Evolutionary conservation across 2,888 invertebrate species (phyloP).

Genomic region (Ptychoptera contaminata): DNA sequence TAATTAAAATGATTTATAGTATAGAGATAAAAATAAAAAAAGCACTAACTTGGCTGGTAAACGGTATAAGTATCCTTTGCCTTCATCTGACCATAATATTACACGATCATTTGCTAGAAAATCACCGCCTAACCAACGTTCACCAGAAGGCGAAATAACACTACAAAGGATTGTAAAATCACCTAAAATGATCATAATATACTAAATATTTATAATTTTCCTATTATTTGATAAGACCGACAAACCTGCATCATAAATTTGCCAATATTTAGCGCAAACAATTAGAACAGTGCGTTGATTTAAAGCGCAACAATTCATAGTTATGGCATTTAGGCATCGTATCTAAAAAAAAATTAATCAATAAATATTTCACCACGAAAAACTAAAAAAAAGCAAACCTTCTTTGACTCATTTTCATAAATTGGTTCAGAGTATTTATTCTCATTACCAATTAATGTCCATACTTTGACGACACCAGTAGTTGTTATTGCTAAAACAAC

Average conservation of each 20-base stretch:
- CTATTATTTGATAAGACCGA: conserved; percentile 21
- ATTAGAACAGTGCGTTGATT: conserved; percentile 95
- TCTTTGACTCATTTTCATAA: conserved; percentile 95
- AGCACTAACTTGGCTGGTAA: conserved; percentile 82
- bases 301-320: conserved; percentile 83
- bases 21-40: conserved; percentile 6
- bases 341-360: conserved; percentile 32
- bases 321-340: conserved; percentile 82
- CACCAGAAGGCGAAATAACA: conserved; percentile 73
- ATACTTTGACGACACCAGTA: conserved; percentile 92
- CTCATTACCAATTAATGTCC: conserved; percentile 84
- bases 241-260: conserved; percentile 61
- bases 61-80: conserved; percentile 89
- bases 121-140: conserved; percentile 91
- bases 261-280: conserved; percentile 94
- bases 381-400: conserved; percentile 24
- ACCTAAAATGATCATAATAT: conserved; percentile 22
- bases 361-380: neutral
- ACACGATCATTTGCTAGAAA: conserved; percentile 85
- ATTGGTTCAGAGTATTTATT: conserved; percentile 74
- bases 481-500: conserved; percentile 90
- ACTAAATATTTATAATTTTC: neutral
- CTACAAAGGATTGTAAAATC: conserved; percentile 94
- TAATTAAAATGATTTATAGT: conserved; percentile 1
- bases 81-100: conserved; percentile 90